These are phyloP conservation scores for Rhingia rostrata DNA, from an alignment of 2,888 invertebrate species.

Conservation along the genomic window DNA sequence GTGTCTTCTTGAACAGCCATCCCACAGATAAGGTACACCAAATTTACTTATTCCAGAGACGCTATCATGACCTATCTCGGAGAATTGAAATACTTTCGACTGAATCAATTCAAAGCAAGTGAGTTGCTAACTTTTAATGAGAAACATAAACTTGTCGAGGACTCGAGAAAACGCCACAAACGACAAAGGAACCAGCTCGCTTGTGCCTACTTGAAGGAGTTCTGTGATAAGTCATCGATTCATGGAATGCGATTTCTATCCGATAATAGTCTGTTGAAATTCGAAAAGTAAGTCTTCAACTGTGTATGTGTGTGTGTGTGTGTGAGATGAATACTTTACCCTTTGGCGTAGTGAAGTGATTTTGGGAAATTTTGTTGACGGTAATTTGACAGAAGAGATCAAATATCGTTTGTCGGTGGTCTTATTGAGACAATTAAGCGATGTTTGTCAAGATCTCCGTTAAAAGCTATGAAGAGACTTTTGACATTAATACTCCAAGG, in stretches of 20 bases:
- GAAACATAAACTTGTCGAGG: slow-evolving; percentile 52
- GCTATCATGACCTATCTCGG: slow-evolving; percentile 65
- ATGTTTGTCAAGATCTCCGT: neutral
- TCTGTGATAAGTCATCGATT: slow-evolving; percentile 78
- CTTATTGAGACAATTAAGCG: slow-evolving; percentile 29
- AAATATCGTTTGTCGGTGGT: slow-evolving; percentile 3
- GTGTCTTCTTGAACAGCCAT: neutral
- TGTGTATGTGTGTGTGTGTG: slow-evolving; percentile 9
- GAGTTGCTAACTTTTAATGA: slow-evolving; percentile 69
- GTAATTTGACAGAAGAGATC: slow-evolving; percentile 4
- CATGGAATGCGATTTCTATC: slow-evolving; percentile 80
- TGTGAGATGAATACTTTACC: slow-evolving; percentile 22
- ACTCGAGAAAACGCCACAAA: slow-evolving; percentile 26
- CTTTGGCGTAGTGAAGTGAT: slow-evolving; percentile 5
- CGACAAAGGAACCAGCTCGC: slow-evolving; percentile 31
- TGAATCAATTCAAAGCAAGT: slow-evolving; percentile 66
- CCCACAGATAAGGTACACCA: slow-evolving; percentile 1
- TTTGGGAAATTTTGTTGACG: slow-evolving; percentile 7
- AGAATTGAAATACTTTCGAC: slow-evolving; percentile 68
- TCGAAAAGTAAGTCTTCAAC: slow-evolving; percentile 78
- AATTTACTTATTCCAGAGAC: slow-evolving; percentile 10
- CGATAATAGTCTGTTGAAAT: slow-evolving; percentile 77
- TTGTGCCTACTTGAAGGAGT: slow-evolving; percentile 76
- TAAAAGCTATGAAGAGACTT: too few relatives aligned
- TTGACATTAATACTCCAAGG: too few relatives aligned